A percentile compares a stretch with the other conserved stretches of the same genome.
Evolutionary conservation across 1,140 invertebrate species (phyloP).

Genomic region (Rhynchophorus ferrugineus): DNA sequence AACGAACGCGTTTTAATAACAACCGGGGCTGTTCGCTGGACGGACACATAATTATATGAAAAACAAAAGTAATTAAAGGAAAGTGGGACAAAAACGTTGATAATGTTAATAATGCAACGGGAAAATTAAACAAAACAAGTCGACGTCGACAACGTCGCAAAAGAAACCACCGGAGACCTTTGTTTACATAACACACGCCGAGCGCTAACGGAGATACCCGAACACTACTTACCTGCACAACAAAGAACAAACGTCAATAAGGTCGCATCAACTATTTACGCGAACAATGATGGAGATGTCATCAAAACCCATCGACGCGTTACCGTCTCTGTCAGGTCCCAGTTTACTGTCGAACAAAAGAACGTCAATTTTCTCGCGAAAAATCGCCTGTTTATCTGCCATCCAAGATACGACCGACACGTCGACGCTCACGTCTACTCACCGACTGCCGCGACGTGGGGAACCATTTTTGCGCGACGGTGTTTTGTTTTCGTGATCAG

Average conservation of each 20-base stretch:
- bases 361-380: background rate
- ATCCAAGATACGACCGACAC: conserved; percentile 8
- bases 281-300: too few species aligned
- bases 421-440: conserved; percentile 9
- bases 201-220: conserved; percentile 20
- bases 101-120: too few species aligned
- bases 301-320: too few species aligned
- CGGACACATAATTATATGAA: too few species aligned
- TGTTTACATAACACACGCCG: conserved; percentile 37
- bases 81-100: too few species aligned
- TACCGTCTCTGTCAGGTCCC: too few species aligned
- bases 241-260: conserved; percentile 28
- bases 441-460: conserved; percentile 10
- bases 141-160: conserved; percentile 6
- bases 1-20: too few species aligned
- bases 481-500: conserved; percentile 35
- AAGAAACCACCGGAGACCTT: conserved; percentile 12
- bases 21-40: too few species aligned
- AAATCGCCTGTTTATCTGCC: background rate
- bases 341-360: too few species aligned
- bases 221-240: conserved; percentile 28
- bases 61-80: too few species aligned
- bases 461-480: conserved; percentile 16
- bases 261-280: conserved; percentile 3
- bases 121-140: too few species aligned